A percentile compares a stretch with the other conserved stretches of the same genome.
These are phyloP conservation scores for Cherax destructor DNA, from an alignment of 1,140 invertebrate species.

Conservation along the genomic window DNA sequence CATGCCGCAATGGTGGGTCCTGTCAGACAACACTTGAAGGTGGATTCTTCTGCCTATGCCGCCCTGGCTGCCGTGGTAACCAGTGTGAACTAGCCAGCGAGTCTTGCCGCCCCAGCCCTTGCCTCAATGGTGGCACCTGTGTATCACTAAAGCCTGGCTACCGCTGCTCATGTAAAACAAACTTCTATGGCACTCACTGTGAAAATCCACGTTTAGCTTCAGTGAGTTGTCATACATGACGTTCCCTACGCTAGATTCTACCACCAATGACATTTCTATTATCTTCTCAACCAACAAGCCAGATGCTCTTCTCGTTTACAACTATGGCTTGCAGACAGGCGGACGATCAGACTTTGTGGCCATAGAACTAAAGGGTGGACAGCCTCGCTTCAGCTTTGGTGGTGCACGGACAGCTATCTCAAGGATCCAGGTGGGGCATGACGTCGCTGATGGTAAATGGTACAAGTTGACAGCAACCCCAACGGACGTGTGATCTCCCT, in stretches of 20 bases:
- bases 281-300: conserved; percentile 93
- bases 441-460: conserved; percentile 91
- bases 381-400: conserved; percentile 91
- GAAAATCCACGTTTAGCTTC: conserved; percentile 93
- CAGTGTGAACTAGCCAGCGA: conserved; percentile 88
- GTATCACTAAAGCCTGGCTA: conserved; percentile 87
- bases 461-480: conserved; percentile 91
- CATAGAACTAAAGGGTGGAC: conserved; percentile 88
- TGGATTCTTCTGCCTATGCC: conserved; percentile 92
- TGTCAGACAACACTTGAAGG: conserved; percentile 91
- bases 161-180: conserved; percentile 87
- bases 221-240: conserved; percentile 91
- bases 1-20: conserved; percentile 92
- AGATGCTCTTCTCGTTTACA: conserved; percentile 91
- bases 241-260: conserved; percentile 88
- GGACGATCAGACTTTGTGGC: conserved; percentile 94
- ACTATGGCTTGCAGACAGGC: conserved; percentile 89
- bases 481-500: conserved; percentile 90
- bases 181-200: conserved; percentile 92
- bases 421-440: conserved; percentile 81
- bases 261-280: conserved; percentile 92
- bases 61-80: conserved; percentile 90
- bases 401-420: conserved; percentile 90
- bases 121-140: conserved; percentile 88
- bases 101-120: conserved; percentile 92